A percentile compares a stretch with the other conserved stretches of the same genome.
phyloP scores from a whole-genome alignment of 2,888 invertebrate species.

The Drosophila percnosoma region DNA sequence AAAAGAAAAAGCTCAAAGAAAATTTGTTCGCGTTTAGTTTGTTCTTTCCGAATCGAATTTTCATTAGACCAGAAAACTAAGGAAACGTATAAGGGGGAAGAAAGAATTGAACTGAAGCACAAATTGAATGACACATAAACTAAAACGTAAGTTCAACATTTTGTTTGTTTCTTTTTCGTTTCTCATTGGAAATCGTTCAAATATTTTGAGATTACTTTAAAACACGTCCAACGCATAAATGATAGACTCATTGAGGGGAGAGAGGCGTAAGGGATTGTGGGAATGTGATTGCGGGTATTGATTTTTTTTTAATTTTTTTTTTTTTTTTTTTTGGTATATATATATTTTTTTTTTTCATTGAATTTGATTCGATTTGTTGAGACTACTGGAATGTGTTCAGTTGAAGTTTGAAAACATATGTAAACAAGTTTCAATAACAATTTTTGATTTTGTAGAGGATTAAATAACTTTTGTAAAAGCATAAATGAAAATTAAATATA shows the following conservation, averaged over 20 bases:
- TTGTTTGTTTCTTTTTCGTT: constrained; percentile 66
- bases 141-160: constrained; percentile 62
- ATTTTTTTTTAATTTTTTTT: constrained; percentile 52
- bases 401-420: constrained; percentile 77
- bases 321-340: constrained; percentile 35
- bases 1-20: constrained; percentile 85
- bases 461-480: constrained; percentile 67
- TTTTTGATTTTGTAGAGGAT: constrained; percentile 61
- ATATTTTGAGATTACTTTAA: constrained; percentile 51
- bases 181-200: constrained; percentile 41
- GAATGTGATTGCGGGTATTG: constrained; percentile 82
- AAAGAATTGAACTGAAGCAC: constrained; percentile 31
- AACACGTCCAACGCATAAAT: constrained; percentile 82
- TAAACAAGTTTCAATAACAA: constrained; percentile 68
- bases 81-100: constrained; percentile 32
- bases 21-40: constrained; percentile 40
- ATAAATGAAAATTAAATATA: constrained; percentile 52
- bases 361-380: constrained; percentile 65
- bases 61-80: constrained; percentile 40
- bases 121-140: constrained; percentile 42
- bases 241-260: constrained; percentile 85
- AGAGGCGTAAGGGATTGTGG: constrained; percentile 83
- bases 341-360: constrained; percentile 46
- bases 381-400: constrained; percentile 79
- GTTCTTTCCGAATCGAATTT: constrained; percentile 38